Base-by-base conservation (phyloP, 1,140 invertebrate species). In the Macrobrachium nipponense region DNA sequence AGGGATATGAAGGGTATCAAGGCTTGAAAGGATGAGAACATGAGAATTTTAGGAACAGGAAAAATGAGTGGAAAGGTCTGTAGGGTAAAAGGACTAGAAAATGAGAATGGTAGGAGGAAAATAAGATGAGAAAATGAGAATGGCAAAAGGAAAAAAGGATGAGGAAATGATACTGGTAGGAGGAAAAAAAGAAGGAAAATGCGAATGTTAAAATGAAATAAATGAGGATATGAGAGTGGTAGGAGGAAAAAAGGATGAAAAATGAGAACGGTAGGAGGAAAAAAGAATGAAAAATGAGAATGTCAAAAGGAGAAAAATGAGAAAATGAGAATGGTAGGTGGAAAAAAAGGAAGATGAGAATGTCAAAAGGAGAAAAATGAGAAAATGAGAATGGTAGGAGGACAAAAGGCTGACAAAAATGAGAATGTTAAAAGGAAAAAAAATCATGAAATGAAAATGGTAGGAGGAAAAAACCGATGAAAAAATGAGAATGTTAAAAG, bases 121-220 rank as follows among this genome's bases (percentile, higher is more conserved):
- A n/a, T 5, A 51, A 51, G 10, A 51, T 51, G 44, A 5, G 44
- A 80, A 36, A 80, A 43, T 27, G 78, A 66, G 59, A 66, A 17
- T 36, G 8, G 79, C n/a, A 81, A 51, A 18, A 23, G 77, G n/a
- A n/a, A n/a, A 60, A 59, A 61, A 36, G 36, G 60, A 79, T 36
- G 43, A 20, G n/a, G n/a, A n/a, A n/a, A n/a, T n/a, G n/a, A n/a
- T n/a, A n/a, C n/a, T n/a, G n/a, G n/a, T n/a, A n/a, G n/a, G n/a
- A n/a, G n/a, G n/a, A n/a, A n/a, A 20, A 27, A 60, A 36, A 36
- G 62, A 51, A 44, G 75, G 14, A n/a, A 44, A 18, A 5, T 0
- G 36, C 1, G n/a, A 20, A 59, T 8, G 76, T 17, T n/a, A 60
- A 27, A 5, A 51, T n/a, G 64, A 44, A n/a, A n/a, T n/a, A 36